Percentiles rank a stretch among this genome's conserved stretches.
Conservation (phyloP, 2,888 invertebrate genomes). For the Tenodera sinensis region DNA sequence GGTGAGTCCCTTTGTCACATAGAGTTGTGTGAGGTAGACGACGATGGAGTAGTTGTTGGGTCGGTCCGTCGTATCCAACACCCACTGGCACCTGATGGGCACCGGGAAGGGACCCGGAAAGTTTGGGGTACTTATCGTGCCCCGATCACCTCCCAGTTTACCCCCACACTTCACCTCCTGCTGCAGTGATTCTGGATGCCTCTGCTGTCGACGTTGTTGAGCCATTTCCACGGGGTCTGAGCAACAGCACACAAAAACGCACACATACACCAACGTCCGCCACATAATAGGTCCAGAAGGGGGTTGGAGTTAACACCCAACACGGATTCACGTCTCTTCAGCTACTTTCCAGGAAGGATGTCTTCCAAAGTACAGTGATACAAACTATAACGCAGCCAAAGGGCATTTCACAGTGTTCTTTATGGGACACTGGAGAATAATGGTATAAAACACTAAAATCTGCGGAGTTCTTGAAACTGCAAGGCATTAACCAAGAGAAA, state of each 20-base stretch:
- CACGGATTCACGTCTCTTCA: neutral
- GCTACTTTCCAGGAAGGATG: neutral
- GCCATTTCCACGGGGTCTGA: neutral
- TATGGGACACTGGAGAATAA: neutral
- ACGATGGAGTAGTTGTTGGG: slow-evolving; percentile 62
- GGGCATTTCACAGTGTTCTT: neutral
- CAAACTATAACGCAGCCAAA: neutral
- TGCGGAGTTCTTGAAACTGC: neutral
- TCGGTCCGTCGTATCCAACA: slow-evolving; percentile 71
- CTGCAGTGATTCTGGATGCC: neutral
- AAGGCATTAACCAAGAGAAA: neutral
- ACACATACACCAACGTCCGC: slow-evolving; percentile 16
- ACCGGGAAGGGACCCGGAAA: slow-evolving; percentile 78
- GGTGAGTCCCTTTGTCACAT: slow-evolving; percentile 71
- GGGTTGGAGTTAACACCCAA: neutral
- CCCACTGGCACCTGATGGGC: slow-evolving; percentile 83
- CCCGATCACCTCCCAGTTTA: slow-evolving; percentile 59
- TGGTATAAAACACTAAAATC: neutral
- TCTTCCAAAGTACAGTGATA: neutral
- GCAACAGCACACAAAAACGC: slow-evolving; percentile 12
- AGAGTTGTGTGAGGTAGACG: slow-evolving; percentile 84
- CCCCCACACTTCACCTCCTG: slow-evolving; percentile 57
- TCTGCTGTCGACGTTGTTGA: neutral
- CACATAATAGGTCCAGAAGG: slow-evolving; percentile 17
- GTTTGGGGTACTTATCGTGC: slow-evolving; percentile 76